Evolutionary conservation across 2,888 invertebrate species (phyloP).

Genomic region (Hypomecis atomaria): DNA sequence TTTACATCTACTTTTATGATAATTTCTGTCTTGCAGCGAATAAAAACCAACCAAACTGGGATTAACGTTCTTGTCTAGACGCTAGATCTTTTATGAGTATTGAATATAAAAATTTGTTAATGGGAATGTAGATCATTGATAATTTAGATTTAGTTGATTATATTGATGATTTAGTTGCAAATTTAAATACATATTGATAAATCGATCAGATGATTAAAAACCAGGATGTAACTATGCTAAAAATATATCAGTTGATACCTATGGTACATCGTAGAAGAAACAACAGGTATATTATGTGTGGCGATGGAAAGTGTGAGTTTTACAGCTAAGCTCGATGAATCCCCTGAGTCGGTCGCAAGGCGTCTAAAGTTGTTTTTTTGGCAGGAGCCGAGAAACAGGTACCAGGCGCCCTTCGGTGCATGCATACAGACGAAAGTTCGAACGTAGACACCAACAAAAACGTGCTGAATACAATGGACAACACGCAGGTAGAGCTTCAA

Average conservation of each 20-base stretch:
- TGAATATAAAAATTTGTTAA: background rate
- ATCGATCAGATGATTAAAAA: background rate
- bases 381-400: constrained; percentile 52
- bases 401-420: constrained; percentile 44
- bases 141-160: background rate
- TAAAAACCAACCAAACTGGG: constrained; percentile 7
- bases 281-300: constrained; percentile 1
- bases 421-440: constrained; percentile 32
- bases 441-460: constrained; percentile 37
- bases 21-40: background rate
- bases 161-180: too few relatives aligned
- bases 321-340: constrained; percentile 38
- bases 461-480: constrained; percentile 45
- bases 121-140: constrained; percentile 6
- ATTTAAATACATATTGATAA: background rate
- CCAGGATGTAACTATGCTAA: background rate
- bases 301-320: constrained; percentile 23
- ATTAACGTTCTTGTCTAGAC: constrained; percentile 10
- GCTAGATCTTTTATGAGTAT: background rate
- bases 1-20: constrained; percentile 7
- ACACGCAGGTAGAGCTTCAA: constrained; percentile 44
- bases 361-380: constrained; percentile 48
- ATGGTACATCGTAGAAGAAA: background rate
- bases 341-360: constrained; percentile 32
- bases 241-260: background rate